A percentile compares a stretch with the other conserved stretches of the same genome.
phyloP scores from a whole-genome alignment of 1,140 invertebrate genomes.

The Dendroctonus valens region DNA sequence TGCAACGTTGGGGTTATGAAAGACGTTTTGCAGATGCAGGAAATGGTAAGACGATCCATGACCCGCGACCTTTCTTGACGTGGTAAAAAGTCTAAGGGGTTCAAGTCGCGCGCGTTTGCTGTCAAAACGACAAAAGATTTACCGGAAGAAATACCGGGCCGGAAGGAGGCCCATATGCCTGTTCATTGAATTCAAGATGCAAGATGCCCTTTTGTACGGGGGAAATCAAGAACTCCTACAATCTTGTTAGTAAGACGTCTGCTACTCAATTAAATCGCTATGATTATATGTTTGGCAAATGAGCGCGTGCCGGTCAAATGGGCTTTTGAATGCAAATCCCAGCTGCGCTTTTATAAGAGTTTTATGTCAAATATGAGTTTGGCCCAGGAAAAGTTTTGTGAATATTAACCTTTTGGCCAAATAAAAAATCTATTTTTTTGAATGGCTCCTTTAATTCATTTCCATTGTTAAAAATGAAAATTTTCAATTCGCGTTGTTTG shows the following conservation, averaged over 20 bases:
- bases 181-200: constrained; percentile 17
- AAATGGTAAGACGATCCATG: constrained; percentile 30
- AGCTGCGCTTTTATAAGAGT: not conserved
- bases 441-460: too few species aligned
- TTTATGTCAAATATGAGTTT: too few species aligned
- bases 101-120: constrained; percentile 21
- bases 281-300: not conserved
- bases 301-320: not conserved
- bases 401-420: too few species aligned
- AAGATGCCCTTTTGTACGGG: constrained; percentile 8
- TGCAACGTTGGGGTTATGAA: not conserved
- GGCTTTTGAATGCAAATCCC: not conserved
- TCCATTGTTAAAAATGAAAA: too few species aligned
- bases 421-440: too few species aligned
- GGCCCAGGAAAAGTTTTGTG: too few species aligned
- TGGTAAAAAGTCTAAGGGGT: constrained; percentile 22
- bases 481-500: too few species aligned
- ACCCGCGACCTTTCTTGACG: constrained; percentile 4
- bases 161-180: constrained; percentile 29
- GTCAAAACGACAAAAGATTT: constrained; percentile 25
- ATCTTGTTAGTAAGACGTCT: not conserved
- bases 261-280: too few species aligned
- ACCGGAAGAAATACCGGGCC: constrained; percentile 31
- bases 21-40: constrained; percentile 28
- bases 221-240: constrained; percentile 25